Evolutionary conservation across 2,113 vertebrate genomes (phyloP), one percentile per base, ranked within the genome.

Genomic region (Hippopotamus amphibius): DNA sequence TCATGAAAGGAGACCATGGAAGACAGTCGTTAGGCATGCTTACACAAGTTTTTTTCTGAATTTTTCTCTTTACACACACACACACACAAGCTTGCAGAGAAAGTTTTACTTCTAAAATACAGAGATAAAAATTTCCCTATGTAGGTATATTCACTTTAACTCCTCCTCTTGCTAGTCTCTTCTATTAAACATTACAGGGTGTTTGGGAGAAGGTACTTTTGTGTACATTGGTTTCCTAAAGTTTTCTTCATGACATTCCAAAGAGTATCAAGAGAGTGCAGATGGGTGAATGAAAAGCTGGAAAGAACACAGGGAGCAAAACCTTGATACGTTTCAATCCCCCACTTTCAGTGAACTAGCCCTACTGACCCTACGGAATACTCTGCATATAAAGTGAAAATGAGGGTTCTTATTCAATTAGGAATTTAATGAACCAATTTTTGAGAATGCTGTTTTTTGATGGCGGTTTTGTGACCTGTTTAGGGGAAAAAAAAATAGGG

Each of bases 81-180:
- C 9, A 46, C 21, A 48, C 12, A 43, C 5, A 79, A 12, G 28
- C 15, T 74, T 88, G 4, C 26, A 21, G 55, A 61, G 6, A 72
- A 96, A 88, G 21, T 57, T 68, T 88, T 84, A 72, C 15, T 68
- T 69, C 53, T 69, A 33, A 91, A 69, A 77, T 68, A 8, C 5
- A 76, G 7, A 80, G 26, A 61, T 15, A 43, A 55, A 37, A 83
- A 21, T 53, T 55, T 6, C 65, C 43, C 10, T 69, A 9, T 81
- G 14, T 15, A 71, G 7, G 2, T 43, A 22, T 77, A 43, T 76
- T 86, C 26, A 63, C 10, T 30, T 72, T 80, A 88, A 68, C 3
- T 17, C 22, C 10, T 61, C 8, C 6, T 65, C n/a, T 74, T 59
- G 37, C 3, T 4, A 46, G 59, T 57, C 5, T 71, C 8, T 84